Percentiles rank a stretch among this genome's conserved stretches.
Conservation (phyloP, 2,888 invertebrate genomes). For the Merodon equestris region DNA sequence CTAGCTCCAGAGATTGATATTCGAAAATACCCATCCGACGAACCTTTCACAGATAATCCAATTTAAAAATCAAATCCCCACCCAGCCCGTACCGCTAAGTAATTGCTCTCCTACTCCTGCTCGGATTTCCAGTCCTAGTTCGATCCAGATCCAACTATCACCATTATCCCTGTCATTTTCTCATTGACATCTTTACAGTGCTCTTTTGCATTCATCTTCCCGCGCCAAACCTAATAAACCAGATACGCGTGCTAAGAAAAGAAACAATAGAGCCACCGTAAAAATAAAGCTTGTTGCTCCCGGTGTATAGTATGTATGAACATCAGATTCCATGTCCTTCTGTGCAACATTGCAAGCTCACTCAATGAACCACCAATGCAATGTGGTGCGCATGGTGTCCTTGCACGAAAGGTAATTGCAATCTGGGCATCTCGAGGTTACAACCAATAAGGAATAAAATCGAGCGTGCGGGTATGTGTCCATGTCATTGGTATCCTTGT, state of each 20-base stretch:
- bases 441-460: constrained; percentile 43
- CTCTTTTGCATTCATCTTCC: too few relatives aligned
- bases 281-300: too few relatives aligned
- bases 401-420: constrained; percentile 10
- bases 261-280: too few relatives aligned
- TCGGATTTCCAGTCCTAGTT: background rate
- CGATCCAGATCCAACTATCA: constrained; percentile 16
- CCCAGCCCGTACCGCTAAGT: too few relatives aligned
- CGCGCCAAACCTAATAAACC: too few relatives aligned
- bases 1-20: constrained; percentile 9
- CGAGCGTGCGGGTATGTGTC: constrained; percentile 6
- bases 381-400: constrained; percentile 24
- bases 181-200: constrained; percentile 41
- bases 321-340: constrained; percentile 53
- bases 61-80: too few relatives aligned
- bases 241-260: too few relatives aligned
- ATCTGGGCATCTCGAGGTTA: constrained; percentile 19
- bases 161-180: constrained; percentile 44
- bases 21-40: constrained; percentile 9
- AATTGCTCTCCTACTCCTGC: background rate
- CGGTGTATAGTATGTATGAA: background rate
- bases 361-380: constrained; percentile 15
- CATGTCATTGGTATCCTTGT: too few relatives aligned
- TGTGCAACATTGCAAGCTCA: constrained; percentile 41
- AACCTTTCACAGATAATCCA: background rate